These are phyloP conservation scores for Leucoraja erinaceus DNA, from an alignment of 2,113 vertebrate genomes.

Conservation along the genomic window DNA sequence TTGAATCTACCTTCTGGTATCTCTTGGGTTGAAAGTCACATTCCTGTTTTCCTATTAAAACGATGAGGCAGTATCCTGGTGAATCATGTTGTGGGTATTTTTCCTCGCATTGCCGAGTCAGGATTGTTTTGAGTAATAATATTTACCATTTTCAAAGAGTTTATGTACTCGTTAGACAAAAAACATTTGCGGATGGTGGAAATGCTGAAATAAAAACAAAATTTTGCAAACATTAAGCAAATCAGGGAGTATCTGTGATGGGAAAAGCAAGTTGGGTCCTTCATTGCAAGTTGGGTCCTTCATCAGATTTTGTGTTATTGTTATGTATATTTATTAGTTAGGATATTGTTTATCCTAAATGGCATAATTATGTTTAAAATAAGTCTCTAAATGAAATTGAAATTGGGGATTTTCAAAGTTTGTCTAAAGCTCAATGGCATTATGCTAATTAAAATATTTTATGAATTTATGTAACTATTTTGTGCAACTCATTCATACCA, in stretches of 20 bases:
- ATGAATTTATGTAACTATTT: neutral
- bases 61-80: no score
- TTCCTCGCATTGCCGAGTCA: neutral
- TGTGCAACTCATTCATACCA: neutral
- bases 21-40: no score
- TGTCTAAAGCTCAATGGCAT: neutral
- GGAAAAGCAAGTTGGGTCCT: no score
- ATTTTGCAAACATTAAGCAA: no score
- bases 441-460: neutral
- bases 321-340: neutral
- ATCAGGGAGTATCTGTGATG: no score
- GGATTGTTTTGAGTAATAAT: neutral
- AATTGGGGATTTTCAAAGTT: neutral
- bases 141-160: neutral
- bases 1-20: no score
- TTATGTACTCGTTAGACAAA: no score
- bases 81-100: neutral
- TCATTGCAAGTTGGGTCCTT: no score
- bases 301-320: no score
- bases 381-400: neutral
- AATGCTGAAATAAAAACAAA: no score
- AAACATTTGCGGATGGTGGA: no score
- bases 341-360: neutral
- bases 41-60: neutral
- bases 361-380: neutral